Evolutionary conservation across 2,888 invertebrate species (phyloP), one percentile per base, ranked within the genome.

Genomic region (Ophonus ardosiacus): DNA sequence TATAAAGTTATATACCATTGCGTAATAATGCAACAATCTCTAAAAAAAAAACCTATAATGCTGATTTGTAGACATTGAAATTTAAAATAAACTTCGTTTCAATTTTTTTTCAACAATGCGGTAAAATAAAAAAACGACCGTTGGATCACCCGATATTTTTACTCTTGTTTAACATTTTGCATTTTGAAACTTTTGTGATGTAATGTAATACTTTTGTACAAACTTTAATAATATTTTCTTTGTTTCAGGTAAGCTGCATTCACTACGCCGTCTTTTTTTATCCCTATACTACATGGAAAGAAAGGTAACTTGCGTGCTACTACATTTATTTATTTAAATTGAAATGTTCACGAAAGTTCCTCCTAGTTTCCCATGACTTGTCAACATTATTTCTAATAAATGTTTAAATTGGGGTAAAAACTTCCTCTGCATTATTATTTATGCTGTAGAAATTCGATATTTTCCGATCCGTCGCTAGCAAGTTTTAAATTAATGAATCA

Each of bases 401-500:
- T 59, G 5, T 59, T 59, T 59, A 10, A 59, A 59, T 59, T 59
- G 18, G 59, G 59, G 17, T 59, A 59, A 59, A 15, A 59, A 59
- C 17, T 13, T n/a, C 7, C 13, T 59, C 7, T 7, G 15, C 68
- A 68, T 68, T 68, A 68, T 68, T 38, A 68, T 68, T 68, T 13
- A 68, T 68, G 68, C 15, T 10, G 21, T 8, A 24, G 63, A 24
- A 68, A 68, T 68, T 68, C 68, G 68, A 68, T 68, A 31, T 68
- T 68, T 38, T 68, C 13, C 68, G 24, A 68, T 59, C 7, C 59
- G 15, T 59, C 18, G 17, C 59, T 2, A 31, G 1, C 59, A 15
- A 38, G 68, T 68, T 31, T 68, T 38, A 68, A 24, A 13, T 68
- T 40, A 43, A 74, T 74, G 43, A 74, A 74, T 74, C 40, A 74